Evolutionary conservation across 2,888 invertebrate genomes (phyloP).

Genomic region (Meiosimyza platycephala): DNA sequence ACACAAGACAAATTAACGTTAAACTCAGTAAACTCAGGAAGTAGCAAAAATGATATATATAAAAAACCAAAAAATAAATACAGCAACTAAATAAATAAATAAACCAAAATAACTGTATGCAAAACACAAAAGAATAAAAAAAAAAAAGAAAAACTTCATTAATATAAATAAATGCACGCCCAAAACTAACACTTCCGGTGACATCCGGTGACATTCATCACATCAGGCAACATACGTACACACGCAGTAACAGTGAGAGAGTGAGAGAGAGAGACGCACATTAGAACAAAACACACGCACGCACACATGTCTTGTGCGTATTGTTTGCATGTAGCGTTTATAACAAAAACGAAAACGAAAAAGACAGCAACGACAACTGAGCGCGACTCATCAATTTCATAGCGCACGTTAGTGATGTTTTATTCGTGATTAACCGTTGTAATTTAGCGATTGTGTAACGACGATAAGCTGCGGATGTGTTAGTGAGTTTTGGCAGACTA

Average conservation of each 20-base stretch:
- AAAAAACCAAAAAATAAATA: neutral
- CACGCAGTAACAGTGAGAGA: too few species aligned
- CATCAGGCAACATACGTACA: neutral
- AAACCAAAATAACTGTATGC: neutral
- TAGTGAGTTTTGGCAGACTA: too few species aligned
- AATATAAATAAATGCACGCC: neutral
- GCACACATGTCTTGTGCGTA: neutral
- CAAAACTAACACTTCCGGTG: conserved; percentile 23
- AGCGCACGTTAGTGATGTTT: neutral
- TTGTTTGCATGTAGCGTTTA: too few species aligned
- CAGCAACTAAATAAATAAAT: neutral
- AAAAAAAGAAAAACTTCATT: neutral
- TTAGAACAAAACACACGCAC: neutral
- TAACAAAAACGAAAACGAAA: too few species aligned
- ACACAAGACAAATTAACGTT: conserved; percentile 1
- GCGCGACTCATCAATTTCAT: neutral
- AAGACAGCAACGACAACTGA: neutral
- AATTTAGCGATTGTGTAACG: neutral
- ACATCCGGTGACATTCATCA: conserved; percentile 24
- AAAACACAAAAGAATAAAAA: too few species aligned
- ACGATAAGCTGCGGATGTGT: neutral
- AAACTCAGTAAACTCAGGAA: conserved; percentile 2
- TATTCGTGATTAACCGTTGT: neutral
- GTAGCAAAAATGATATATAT: neutral
- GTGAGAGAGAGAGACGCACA: neutral